Evolutionary conservation across 2,888 invertebrate species (phyloP), one percentile per base, ranked within the genome.

Genomic region (Dasysyrphus albostriatus): DNA sequence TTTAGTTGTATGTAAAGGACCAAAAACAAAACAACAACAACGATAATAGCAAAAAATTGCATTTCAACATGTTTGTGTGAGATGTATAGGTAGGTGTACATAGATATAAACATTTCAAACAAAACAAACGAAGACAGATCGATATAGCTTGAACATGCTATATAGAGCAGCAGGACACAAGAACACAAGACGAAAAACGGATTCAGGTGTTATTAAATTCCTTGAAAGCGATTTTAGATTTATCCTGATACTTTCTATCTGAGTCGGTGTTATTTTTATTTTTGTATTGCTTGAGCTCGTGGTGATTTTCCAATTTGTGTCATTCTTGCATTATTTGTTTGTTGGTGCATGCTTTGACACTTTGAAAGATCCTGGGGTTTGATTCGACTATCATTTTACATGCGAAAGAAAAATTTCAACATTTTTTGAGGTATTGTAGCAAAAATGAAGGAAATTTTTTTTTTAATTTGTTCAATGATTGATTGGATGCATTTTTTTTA

Each of bases 121-220:
- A 47, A 44, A 72, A 70, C 54, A 56, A 47, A 63, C 63, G 29
- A 32, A 70, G 39, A 70, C 29, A 37, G 42, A 56, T 70, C 54
- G 39, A 54, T 56, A 19, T 44, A 19, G 59, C 37, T 39, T 39
- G 1, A 58, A 16, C 19, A 19, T 39, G 12, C 32, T n/a, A 7
- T 16, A 56, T n/a, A 56, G 56, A 8, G 0, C 1, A 34, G 34
- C 16, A 61, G 44, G 8, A 44, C 29, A 69, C 37, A 61, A 29
- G 24, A 24, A 44, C 58, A 65, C 49, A 8, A 67, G 49, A 54
- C 34, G 63, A 24, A 73, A 54, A 56, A 74, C 75, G 58, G 76
- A 67, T 85, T 67, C 81, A 81, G 84, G 84, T 85, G 81, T 73
- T 85, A 85, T 85, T 81, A 77, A 77, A 85, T 85, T 85, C 76